Base-by-base conservation (phyloP, 2,797 vertebrate species). In the Chloroceryle inda region DNA sequence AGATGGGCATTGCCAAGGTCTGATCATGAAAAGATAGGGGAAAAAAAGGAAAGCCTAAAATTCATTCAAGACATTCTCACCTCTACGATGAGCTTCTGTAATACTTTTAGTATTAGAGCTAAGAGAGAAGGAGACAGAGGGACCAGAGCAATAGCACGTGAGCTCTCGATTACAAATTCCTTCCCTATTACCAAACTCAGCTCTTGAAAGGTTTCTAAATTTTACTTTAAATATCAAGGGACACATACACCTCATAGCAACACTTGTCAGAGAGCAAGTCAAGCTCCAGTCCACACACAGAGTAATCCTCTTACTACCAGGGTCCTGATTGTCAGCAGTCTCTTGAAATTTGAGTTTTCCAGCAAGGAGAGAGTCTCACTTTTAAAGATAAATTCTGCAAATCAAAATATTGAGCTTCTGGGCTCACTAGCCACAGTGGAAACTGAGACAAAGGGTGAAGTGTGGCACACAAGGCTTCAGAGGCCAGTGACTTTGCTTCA, bases 131-230 rank as follows among this genome's bases (percentile, higher is more conserved):
- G 53, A 40, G 19, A 10, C 26, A 61, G 27, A 67, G 5, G 17
- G 13, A 63, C n/a, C 2, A 1, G 45, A 62, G 37, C 6, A 14
- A 10, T 7, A 58, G 4, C 40, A 33, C 38, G 9, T 0, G 0
- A 35, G 9, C 24, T 64, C 53, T 78, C 31, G 5, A 8, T 17
- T 18, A 19, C 13, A 15, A 14, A 35, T 58, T 23, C 10, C 55
- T 16, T 79, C 37, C 7, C 0, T 7, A 7, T 19, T 20, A 21
- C 20, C 68, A 17, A 1, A 3, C 53, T 58, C 53, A 62, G 53
- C 58, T 58, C 5, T 1, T n/a, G 38, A 50, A 77, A 72, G 5
- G 12, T 50, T 77, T 73, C 52, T 42, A 62, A 76, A 61, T 35
- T 68, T 42, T 59, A 13, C 20, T 61, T 47, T 53, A 81, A 61